A percentile compares a stretch with the other conserved stretches of the same genome.
Conservation (phyloP, 2,888 invertebrate species). For the Ctenicera cuprea region DNA sequence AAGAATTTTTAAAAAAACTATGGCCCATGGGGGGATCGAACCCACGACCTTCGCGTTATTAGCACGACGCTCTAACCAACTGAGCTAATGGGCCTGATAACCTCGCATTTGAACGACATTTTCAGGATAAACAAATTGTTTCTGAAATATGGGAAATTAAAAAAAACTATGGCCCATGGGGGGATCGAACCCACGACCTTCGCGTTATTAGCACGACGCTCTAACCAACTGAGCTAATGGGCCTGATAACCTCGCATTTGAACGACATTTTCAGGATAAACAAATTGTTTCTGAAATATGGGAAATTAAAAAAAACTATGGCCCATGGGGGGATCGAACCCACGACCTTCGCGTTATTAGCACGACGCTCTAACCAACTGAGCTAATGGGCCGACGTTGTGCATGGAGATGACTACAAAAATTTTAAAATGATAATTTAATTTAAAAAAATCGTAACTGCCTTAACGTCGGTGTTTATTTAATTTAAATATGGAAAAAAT, state of each 20-base stretch:
- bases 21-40: slow-evolving; percentile 46
- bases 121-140: not conserved
- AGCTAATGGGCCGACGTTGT: too few relatives aligned
- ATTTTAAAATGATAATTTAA: too few relatives aligned
- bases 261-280: slow-evolving; percentile 64
- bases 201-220: slow-evolving; percentile 86
- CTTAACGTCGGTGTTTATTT: too few relatives aligned
- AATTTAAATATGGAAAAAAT: too few relatives aligned
- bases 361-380: slow-evolving; percentile 86
- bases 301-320: slow-evolving; percentile 64
- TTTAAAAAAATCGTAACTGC: too few relatives aligned
- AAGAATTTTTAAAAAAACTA: not conserved
- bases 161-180: slow-evolving; percentile 37
- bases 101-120: not conserved
- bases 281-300: slow-evolving; percentile 59
- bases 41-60: slow-evolving; percentile 86
- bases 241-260: slow-evolving; percentile 68
- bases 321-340: slow-evolving; percentile 85
- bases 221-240: slow-evolving; percentile 86
- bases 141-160: not conserved
- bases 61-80: slow-evolving; percentile 86
- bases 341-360: slow-evolving; percentile 86
- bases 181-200: slow-evolving; percentile 78
- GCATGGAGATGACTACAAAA: not conserved
- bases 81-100: slow-evolving; percentile 79